Evolutionary conservation across 1,140 invertebrate genomes (phyloP).

Genomic region (Philotrypesis tridentata): DNA sequence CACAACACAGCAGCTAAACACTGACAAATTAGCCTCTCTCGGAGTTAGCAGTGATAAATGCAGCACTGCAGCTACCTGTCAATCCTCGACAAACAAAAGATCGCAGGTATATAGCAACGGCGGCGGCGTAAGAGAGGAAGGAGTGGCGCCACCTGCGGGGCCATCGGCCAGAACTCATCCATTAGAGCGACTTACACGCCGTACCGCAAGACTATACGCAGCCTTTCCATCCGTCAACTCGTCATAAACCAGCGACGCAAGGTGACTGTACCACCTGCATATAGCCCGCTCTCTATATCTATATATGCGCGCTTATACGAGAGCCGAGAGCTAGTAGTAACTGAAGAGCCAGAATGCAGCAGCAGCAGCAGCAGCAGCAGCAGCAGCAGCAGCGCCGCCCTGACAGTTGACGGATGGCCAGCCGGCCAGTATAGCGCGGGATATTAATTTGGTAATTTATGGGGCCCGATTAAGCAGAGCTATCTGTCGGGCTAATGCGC

Average conservation of each 20-base stretch:
- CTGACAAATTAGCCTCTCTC: constrained; percentile 33
- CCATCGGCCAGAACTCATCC: constrained; percentile 6
- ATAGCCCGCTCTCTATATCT: neutral
- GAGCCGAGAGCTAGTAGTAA: too few species aligned
- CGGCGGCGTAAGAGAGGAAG: neutral
- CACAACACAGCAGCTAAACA: constrained; percentile 18
- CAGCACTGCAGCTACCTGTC: constrained; percentile 2
- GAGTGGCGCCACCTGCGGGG: constrained; percentile 27
- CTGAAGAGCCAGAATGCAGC: neutral
- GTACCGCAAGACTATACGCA: constrained; percentile 18
- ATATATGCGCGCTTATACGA: neutral
- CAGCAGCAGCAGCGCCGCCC: too few species aligned
- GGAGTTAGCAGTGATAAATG: constrained; percentile 31
- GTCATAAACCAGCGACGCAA: constrained; percentile 3
- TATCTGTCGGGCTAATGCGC: constrained; percentile 71
- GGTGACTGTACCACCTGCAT: neutral
- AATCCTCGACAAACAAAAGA: constrained; percentile 32
- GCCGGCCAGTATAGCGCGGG: constrained; percentile 62
- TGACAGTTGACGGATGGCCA: constrained; percentile 71
- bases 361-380: neutral
- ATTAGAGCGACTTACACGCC: constrained; percentile 13
- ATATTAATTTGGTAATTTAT: constrained; percentile 75
- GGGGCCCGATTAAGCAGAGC: constrained; percentile 70
- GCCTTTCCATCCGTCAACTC: constrained; percentile 27
- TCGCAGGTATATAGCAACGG: neutral